A percentile compares a stretch with the other conserved stretches of the same genome.
These are phyloP conservation scores for Heliconius hewitsoni DNA, from an alignment of 1,140 invertebrate genomes.

Conservation along the genomic window DNA sequence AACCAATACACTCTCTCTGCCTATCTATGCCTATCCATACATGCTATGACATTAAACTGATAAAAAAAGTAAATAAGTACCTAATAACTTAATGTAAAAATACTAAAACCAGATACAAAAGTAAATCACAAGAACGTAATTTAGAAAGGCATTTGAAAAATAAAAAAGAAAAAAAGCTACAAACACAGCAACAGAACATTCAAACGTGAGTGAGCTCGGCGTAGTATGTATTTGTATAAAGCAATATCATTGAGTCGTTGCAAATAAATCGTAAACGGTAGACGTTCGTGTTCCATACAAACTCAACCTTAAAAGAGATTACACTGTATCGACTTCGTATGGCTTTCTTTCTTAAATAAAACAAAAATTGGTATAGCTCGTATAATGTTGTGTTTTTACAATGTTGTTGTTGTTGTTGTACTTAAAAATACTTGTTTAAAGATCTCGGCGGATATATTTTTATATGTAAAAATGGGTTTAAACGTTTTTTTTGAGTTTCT, in stretches of 20 bases:
- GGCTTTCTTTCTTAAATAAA: conserved; percentile 44
- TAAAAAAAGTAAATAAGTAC: too few species aligned
- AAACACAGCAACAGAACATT: conserved; percentile 22
- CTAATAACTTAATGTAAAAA: too few species aligned
- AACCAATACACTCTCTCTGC: too few species aligned
- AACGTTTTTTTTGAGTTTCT: too few species aligned
- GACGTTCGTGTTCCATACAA: conserved; percentile 54
- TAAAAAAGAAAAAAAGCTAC: neutral
- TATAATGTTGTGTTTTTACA: neutral
- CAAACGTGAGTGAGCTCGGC: conserved; percentile 14
- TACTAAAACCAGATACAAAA: neutral
- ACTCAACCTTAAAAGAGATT: conserved; percentile 58
- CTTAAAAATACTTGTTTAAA: too few species aligned
- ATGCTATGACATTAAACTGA: too few species aligned
- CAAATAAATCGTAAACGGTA: conserved; percentile 61
- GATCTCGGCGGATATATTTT: neutral
- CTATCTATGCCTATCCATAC: too few species aligned
- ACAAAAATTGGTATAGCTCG: conserved; percentile 14
- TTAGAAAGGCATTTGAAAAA: neutral
- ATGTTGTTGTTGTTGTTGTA: neutral
- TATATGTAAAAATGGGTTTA: too few species aligned
- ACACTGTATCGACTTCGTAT: conserved; percentile 57
- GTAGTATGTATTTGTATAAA: conserved; percentile 21
- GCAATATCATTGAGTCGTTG: conserved; percentile 35
- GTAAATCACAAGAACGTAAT: neutral